Evolutionary conservation across 1,140 invertebrate species (phyloP).

Genomic region (Popillia japonica): DNA sequence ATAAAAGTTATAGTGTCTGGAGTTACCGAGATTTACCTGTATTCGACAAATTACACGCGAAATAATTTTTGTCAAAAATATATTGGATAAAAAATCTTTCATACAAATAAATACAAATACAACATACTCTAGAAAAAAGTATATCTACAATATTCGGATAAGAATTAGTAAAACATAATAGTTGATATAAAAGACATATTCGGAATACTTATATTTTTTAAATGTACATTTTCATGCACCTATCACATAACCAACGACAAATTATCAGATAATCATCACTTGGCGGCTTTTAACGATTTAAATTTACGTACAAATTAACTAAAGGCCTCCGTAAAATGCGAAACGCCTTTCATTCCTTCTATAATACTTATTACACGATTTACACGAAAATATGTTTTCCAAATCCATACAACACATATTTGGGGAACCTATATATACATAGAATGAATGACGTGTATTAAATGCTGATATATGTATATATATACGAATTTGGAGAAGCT

Average conservation of each 20-base stretch:
- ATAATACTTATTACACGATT: background rate
- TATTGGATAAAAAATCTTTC: conserved; percentile 36
- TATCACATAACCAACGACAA: conserved; percentile 27
- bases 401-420: conserved; percentile 1
- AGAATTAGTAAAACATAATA: conserved; percentile 17
- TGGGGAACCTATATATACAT: background rate
- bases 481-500: too few species aligned
- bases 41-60: too few species aligned
- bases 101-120: conserved; percentile 38
- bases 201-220: background rate
- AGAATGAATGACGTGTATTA: too few species aligned
- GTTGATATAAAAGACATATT: conserved; percentile 20
- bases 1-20: too few species aligned
- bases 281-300: background rate
- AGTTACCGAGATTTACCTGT: too few species aligned
- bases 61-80: conserved; percentile 20
- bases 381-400: conserved; percentile 7
- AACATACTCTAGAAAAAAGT: conserved; percentile 19
- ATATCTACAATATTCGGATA: conserved; percentile 1
- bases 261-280: background rate
- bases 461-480: too few species aligned
- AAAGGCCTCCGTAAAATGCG: background rate
- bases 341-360: background rate
- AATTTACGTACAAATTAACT: background rate
- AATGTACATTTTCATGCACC: conserved; percentile 1